A percentile compares a stretch with the other conserved stretches of the same genome.
Conservation (phyloP, 2,797 vertebrate species). For the Anguilla obscura region DNA sequence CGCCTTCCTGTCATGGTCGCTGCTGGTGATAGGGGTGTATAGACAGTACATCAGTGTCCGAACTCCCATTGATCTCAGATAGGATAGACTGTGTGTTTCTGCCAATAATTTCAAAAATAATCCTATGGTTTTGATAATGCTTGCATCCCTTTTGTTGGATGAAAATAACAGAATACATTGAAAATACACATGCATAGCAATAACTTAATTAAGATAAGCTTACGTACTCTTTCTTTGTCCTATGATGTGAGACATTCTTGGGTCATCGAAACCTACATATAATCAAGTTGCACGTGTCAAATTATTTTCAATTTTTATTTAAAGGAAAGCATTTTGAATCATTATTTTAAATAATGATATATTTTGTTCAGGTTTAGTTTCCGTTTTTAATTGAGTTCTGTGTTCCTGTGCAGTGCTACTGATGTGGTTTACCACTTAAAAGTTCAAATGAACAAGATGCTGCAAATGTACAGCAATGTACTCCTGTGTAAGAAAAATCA, state of each 20-base stretch:
- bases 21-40: neutral
- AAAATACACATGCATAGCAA: slow-evolving; percentile 45
- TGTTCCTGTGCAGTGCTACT: slow-evolving; percentile 1
- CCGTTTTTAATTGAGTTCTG: neutral
- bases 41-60: slow-evolving; percentile 5
- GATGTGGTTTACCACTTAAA: neutral
- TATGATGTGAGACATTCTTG: neutral
- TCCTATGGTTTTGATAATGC: slow-evolving; percentile 33
- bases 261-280: neutral
- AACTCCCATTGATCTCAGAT: slow-evolving; percentile 9
- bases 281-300: neutral
- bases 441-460: neutral
- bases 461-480: neutral
- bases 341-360: neutral
- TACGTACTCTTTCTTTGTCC: neutral
- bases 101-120: slow-evolving; percentile 48
- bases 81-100: slow-evolving; percentile 33
- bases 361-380: slow-evolving; percentile 19
- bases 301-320: slow-evolving; percentile 7
- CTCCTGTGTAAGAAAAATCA: neutral
- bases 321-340: neutral
- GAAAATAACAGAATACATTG: slow-evolving; percentile 39
- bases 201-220: slow-evolving; percentile 20
- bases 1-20: neutral
- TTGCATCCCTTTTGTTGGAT: slow-evolving; percentile 28